Conservation (phyloP, 1,140 invertebrate species). For the Saccostrea glomerata region DNA sequence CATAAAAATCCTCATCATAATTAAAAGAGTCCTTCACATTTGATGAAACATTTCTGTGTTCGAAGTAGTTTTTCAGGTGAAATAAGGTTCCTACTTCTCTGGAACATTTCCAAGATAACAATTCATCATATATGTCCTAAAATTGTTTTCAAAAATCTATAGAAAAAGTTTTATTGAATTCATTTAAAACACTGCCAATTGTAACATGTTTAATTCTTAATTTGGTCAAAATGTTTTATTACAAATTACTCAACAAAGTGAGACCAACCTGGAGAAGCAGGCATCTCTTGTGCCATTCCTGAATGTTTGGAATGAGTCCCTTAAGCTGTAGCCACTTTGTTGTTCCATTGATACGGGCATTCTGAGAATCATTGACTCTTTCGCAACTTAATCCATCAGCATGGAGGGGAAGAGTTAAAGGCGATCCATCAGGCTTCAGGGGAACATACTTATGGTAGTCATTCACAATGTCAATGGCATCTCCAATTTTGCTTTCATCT, state of each 20-base stretch:
- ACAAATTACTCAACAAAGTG: neutral
- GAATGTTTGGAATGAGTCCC: neutral
- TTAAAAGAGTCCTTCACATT: no score
- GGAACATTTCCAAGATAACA: no score
- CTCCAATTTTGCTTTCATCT: constrained; percentile 40
- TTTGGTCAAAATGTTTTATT: no score
- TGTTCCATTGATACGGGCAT: constrained; percentile 31
- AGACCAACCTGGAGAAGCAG: constrained; percentile 36
- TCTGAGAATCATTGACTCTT: constrained; percentile 17
- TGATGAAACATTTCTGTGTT: no score
- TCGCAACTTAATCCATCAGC: constrained; percentile 33
- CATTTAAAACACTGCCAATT: no score
- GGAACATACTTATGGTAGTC: constrained; percentile 43
- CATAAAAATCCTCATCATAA: no score
- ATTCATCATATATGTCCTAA: no score
- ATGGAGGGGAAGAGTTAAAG: constrained; percentile 5
- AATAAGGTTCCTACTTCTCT: no score
- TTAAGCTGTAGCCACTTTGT: constrained; percentile 19
- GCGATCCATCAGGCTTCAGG: neutral
- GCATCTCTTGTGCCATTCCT: constrained; percentile 45
- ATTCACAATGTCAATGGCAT: constrained; percentile 34
- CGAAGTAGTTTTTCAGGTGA: no score
- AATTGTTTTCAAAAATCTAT: no score
- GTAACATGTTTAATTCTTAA: no score
- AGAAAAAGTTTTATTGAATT: no score